Conservation (phyloP, 2,797 vertebrate genomes). For the Gymnoscopelus braueri region DNA sequence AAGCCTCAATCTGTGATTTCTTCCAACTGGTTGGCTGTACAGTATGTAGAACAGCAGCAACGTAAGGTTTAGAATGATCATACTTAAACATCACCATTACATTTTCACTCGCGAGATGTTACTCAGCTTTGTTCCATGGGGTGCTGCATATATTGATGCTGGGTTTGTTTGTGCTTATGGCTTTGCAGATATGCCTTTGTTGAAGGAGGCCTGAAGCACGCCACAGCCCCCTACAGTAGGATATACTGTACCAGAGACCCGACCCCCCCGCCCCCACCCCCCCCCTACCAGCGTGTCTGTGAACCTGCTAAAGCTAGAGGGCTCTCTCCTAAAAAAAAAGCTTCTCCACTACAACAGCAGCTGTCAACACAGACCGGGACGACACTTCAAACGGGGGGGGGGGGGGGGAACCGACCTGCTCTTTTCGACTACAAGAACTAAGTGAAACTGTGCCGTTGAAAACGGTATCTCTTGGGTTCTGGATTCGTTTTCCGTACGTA, state of each 20-base stretch:
- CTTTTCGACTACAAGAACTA: no score
- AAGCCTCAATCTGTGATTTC: no score
- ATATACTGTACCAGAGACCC: slow-evolving; percentile 18
- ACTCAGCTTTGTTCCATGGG: no score
- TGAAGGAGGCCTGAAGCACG: slow-evolving; percentile 92
- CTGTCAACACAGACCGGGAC: slow-evolving; percentile 53
- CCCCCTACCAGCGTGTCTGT: slow-evolving; percentile 21
- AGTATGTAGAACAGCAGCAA: no score
- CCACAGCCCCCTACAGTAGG: slow-evolving; percentile 32
- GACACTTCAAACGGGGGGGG: background rate
- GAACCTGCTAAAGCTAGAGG: slow-evolving; percentile 47
- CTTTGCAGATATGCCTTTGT: slow-evolving; percentile 90
- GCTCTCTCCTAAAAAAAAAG: slow-evolving; percentile 22
- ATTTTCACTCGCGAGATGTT: no score
- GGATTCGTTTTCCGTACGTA: no score
- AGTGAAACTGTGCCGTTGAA: no score
- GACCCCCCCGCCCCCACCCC: slow-evolving; percentile 1
- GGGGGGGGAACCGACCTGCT: no score
- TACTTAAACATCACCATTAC: no score
- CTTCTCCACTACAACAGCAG: slow-evolving; percentile 50
- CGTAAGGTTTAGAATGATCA: no score
- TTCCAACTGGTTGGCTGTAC: no score
- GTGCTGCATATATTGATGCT: background rate
- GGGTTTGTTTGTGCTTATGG: slow-evolving; percentile 18
- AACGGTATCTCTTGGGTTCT: no score